phyloP scores from a whole-genome alignment of 2,797 vertebrate genomes.

The Sebastes miniatus region DNA sequence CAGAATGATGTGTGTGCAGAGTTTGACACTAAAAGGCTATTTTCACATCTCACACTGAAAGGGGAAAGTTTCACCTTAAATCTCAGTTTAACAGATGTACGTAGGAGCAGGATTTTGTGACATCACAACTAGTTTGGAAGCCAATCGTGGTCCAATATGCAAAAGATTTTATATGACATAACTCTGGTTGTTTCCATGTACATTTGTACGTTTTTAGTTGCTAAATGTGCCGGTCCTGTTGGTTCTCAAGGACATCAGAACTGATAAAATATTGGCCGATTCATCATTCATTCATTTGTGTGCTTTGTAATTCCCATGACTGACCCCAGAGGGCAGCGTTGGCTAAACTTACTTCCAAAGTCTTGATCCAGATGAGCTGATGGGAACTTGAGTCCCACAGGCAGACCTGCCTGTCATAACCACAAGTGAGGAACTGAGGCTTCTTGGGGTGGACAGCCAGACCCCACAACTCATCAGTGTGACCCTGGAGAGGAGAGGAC shows the following conservation, averaged over 20 bases:
- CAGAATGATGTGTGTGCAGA: background rate
- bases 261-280: background rate
- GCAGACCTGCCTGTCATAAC: constrained; percentile 92
- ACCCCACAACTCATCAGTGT: constrained; percentile 98
- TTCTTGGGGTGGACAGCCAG: constrained; percentile 91
- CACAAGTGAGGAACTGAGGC: constrained; percentile 93
- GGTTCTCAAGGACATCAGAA: background rate
- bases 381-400: constrained; percentile 93
- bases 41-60: too few relatives aligned
- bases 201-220: background rate
- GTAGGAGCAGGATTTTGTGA: too few relatives aligned
- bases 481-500: constrained; percentile 81
- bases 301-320: constrained; percentile 1
- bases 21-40: background rate
- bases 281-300: too few relatives aligned
- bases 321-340: constrained; percentile 59
- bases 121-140: background rate
- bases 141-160: background rate
- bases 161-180: background rate
- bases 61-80: background rate
- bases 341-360: constrained; percentile 86
- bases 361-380: constrained; percentile 92
- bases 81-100: background rate
- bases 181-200: background rate
- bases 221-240: background rate